Evolutionary conservation across 2,888 invertebrate species (phyloP).

Genomic region (Brenthis hecate): DNA sequence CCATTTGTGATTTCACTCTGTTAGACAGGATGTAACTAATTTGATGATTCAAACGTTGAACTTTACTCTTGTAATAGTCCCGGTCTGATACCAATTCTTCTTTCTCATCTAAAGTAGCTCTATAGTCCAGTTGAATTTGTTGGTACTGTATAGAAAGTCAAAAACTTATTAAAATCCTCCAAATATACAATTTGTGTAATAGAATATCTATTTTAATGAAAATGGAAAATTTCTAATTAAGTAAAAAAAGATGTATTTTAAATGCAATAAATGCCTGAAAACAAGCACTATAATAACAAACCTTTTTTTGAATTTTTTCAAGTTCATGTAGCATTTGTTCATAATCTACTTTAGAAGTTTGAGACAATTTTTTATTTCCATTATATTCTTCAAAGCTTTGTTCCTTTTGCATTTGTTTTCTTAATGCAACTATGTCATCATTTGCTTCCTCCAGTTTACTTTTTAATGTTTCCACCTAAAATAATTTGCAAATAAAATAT

Average conservation of each 20-base stretch:
- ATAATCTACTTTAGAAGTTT: slow-evolving; percentile 72
- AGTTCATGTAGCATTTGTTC: slow-evolving; percentile 86
- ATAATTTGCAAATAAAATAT: slow-evolving; percentile 23
- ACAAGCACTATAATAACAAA: slow-evolving; percentile 47
- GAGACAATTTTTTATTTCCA: slow-evolving; percentile 43
- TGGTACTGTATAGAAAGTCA: slow-evolving; percentile 78
- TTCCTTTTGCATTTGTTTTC: slow-evolving; percentile 72
- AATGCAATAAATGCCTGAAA: neutral
- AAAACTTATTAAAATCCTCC: neutral
- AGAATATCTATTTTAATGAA: too few species aligned
- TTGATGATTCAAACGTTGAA: slow-evolving; percentile 91
- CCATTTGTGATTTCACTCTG: slow-evolving; percentile 68
- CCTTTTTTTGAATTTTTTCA: slow-evolving; percentile 85
- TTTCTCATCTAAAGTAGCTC: slow-evolving; percentile 91
- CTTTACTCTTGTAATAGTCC: slow-evolving; percentile 92
- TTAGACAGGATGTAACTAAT: slow-evolving; percentile 84
- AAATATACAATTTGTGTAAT: too few species aligned
- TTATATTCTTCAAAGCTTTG: slow-evolving; percentile 46
- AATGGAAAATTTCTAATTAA: too few species aligned
- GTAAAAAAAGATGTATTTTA: neutral
- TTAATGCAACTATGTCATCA: slow-evolving; percentile 86
- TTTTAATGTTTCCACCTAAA: slow-evolving; percentile 85
- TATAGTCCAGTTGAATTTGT: slow-evolving; percentile 89
- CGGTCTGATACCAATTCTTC: slow-evolving; percentile 91
- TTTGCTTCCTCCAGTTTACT: slow-evolving; percentile 87